Conservation (phyloP, 2,888 invertebrate species). For the Resseliella maxima region DNA sequence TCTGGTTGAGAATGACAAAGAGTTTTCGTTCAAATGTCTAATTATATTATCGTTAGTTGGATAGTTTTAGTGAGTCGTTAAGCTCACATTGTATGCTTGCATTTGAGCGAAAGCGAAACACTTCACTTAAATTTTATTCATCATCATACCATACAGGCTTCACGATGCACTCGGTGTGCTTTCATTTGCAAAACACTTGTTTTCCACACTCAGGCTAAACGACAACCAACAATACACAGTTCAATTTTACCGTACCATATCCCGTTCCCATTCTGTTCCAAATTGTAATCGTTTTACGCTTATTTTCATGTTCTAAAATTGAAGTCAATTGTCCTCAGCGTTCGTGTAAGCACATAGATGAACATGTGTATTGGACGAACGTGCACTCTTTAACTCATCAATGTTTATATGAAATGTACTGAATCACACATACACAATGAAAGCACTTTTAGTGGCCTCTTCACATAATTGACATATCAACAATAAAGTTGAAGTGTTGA, state of each 20-base stretch:
- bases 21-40: constrained; percentile 18
- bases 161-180: not conserved
- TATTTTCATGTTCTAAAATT: constrained; percentile 4
- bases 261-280: not conserved
- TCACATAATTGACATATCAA: not conserved
- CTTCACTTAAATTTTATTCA: constrained; percentile 25
- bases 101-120: constrained; percentile 8
- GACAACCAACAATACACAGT: not conserved
- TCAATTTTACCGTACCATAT: too few relatives aligned
- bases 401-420: not conserved
- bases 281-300: constrained; percentile 10
- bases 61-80: constrained; percentile 42
- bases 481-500: not conserved
- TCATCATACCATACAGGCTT: not conserved
- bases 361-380: not conserved
- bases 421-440: not conserved
- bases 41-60: constrained; percentile 30
- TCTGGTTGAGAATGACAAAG: constrained; percentile 8
- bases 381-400: not conserved
- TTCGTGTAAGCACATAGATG: not conserved
- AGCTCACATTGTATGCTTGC: constrained; percentile 24
- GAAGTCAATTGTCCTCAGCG: constrained; percentile 28
- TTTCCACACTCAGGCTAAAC: not conserved
- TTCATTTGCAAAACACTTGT: constrained; percentile 17
- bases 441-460: not conserved